Percentiles rank a stretch among this genome's conserved stretches.
These are phyloP conservation scores for Hydrotaea diabolus DNA, from an alignment of 2,888 invertebrate species.

Conservation along the genomic window DNA sequence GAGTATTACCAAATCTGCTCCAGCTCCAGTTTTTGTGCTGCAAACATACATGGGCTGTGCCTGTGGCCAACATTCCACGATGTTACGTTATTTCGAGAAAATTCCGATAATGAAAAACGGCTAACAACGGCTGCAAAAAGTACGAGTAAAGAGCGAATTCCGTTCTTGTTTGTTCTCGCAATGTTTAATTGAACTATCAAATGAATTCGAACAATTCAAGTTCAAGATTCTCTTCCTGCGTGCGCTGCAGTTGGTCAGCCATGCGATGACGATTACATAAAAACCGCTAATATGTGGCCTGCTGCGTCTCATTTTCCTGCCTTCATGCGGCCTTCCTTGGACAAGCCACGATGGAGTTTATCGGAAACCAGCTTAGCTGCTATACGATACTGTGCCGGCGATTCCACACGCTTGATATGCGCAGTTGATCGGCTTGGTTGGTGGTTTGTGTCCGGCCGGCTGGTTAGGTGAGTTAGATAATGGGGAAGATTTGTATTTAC, in stretches of 20 bases:
- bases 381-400: background rate
- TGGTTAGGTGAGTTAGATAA: conserved; percentile 14
- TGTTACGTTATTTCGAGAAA: background rate
- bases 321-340: too few species aligned
- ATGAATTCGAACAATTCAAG: conserved; percentile 38
- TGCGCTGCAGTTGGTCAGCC: background rate
- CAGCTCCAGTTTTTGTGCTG: background rate
- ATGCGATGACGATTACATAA: background rate
- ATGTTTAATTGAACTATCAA: conserved; percentile 31
- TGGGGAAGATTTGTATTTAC: conserved; percentile 11
- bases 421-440: background rate
- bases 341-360: too few species aligned
- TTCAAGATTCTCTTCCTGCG: conserved; percentile 38
- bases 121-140: background rate
- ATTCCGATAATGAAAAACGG: background rate
- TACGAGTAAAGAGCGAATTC: background rate
- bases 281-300: conserved; percentile 16
- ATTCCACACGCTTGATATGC: conserved; percentile 7
- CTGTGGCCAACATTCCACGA: too few species aligned
- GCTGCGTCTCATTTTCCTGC: background rate
- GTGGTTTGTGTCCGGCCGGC: conserved; percentile 1
- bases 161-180: background rate
- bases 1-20: background rate
- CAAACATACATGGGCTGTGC: too few species aligned
- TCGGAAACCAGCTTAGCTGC: background rate